A percentile compares a stretch with the other conserved stretches of the same genome.
These are phyloP conservation scores for Agriopis aurantiaria DNA, from an alignment of 2,888 invertebrate species.

Conservation along the genomic window DNA sequence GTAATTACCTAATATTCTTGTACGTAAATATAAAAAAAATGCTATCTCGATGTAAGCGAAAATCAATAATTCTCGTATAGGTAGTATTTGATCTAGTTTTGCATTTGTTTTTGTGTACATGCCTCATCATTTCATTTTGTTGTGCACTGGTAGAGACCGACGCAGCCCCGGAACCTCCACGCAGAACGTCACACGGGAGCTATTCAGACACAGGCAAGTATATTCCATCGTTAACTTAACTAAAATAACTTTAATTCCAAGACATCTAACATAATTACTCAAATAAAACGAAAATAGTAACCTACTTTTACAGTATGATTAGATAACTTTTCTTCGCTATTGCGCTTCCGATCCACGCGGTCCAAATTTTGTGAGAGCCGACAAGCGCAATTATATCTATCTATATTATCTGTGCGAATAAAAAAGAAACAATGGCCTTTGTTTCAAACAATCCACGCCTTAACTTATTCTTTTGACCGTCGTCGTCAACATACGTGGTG, in stretches of 20 bases:
- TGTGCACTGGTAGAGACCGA: constrained; percentile 86
- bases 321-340: constrained; percentile 56
- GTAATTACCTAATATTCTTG: constrained; percentile 9
- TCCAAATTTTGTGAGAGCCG: constrained; percentile 59
- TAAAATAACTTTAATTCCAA: constrained; percentile 6
- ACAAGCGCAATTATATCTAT: constrained; percentile 59
- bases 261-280: constrained; percentile 17
- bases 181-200: constrained; percentile 85
- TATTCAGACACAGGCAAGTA: constrained; percentile 87
- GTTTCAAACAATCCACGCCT: constrained; percentile 71
- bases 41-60: constrained; percentile 8
- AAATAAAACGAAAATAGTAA: constrained; percentile 38
- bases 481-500: constrained; percentile 63
- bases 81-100: constrained; percentile 47
- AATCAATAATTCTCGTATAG: constrained; percentile 49
- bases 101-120: constrained; percentile 61
- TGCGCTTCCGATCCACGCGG: constrained; percentile 56
- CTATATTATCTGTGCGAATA: constrained; percentile 68
- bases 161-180: constrained; percentile 88
- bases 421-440: constrained; percentile 82
- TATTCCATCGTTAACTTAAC: constrained; percentile 10
- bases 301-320: constrained; percentile 51
- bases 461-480: constrained; percentile 72
- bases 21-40: neutral
- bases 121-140: constrained; percentile 69